A percentile compares a stretch with the other conserved stretches of the same genome.
Conservation (phyloP, 2,797 vertebrate species). For the Sorex maritimensis region DNA sequence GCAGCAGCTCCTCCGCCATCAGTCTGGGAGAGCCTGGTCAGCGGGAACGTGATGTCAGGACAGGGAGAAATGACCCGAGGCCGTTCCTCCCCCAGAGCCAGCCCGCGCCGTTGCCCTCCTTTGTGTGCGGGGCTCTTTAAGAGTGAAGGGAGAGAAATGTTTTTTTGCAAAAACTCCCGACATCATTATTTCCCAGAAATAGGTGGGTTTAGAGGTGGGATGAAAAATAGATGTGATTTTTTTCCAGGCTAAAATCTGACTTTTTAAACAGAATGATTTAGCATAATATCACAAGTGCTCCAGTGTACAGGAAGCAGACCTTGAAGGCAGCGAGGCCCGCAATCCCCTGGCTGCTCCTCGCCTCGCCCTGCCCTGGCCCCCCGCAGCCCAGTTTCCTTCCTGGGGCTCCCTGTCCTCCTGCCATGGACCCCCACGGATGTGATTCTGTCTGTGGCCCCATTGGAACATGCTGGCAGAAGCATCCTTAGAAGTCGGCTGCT, state of each 20-base stretch:
- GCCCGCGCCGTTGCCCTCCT: background rate
- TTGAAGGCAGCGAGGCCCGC: conserved; percentile 13
- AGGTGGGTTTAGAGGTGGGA: background rate
- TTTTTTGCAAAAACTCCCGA: background rate
- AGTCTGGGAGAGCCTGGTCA: background rate
- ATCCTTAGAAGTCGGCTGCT: conserved; percentile 27
- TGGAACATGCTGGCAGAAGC: too few species aligned
- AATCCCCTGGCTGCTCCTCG: background rate
- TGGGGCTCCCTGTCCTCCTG: too few species aligned
- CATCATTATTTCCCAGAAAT: background rate
- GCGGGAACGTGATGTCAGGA: background rate
- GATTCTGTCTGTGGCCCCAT: too few species aligned
- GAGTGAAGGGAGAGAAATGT: background rate
- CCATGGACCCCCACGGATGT: too few species aligned
- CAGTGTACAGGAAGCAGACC: conserved; percentile 15
- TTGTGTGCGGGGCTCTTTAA: background rate
- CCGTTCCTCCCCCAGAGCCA: background rate
- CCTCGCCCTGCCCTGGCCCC: too few species aligned
- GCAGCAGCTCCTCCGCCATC: background rate
- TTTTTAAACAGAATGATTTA: conserved; percentile 45
- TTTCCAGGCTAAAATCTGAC: conserved; percentile 53
- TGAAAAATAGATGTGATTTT: conserved; percentile 1
- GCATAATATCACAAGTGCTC: conserved; percentile 18
- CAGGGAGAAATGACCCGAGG: background rate
- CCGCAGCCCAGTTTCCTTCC: too few species aligned